These are phyloP conservation scores for Mus musculus DNA, from an alignment of 2,113 vertebrate genomes.

Conservation along the genomic window GRCm39 chr9:123376001-123376500, in stretches of 20 bases:
- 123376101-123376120: slow-evolving; percentile 96
- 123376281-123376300: neutral
- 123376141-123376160: neutral
- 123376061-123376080: slow-evolving; percentile 95
- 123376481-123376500: neutral
- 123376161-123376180: neutral
- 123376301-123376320: slow-evolving; percentile 4
- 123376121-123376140: slow-evolving; percentile 89
- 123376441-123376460: neutral
- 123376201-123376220: neutral
- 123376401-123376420: neutral
- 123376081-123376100: slow-evolving; percentile 94
- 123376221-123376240: slow-evolving; percentile 27
- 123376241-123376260: slow-evolving; percentile 33
- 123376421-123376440: neutral
- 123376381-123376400: neutral
- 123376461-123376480: neutral
- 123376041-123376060: slow-evolving; percentile 92
- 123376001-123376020: slow-evolving; percentile 7
- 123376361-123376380: slow-evolving; percentile 40
- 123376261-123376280: neutral
- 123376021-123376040: slow-evolving; percentile 38
- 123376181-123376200: neutral
- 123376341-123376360: slow-evolving; percentile 33
- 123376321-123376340: slow-evolving; percentile 56